phyloP scores from a whole-genome alignment of 2,888 invertebrate species.

The Pasiphila rectangulata region DNA sequence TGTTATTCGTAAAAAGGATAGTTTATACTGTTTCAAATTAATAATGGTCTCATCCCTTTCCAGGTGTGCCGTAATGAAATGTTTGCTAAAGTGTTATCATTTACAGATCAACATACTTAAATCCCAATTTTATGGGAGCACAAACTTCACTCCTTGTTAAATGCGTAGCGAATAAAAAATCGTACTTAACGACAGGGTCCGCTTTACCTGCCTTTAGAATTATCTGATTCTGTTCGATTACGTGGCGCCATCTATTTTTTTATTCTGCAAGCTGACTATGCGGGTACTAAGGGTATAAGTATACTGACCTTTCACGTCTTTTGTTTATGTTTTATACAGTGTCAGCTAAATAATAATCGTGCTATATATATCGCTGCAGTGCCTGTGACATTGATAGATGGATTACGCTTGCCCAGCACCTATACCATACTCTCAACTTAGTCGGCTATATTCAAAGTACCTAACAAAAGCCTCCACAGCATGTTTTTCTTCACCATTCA shows the following conservation, averaged over 20 bases:
- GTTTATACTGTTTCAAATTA: constrained; percentile 1
- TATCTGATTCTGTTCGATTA: constrained; percentile 55
- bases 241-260: constrained; percentile 53
- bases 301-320: no score
- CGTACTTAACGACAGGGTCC: constrained; percentile 44
- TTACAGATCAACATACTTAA: constrained; percentile 34
- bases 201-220: constrained; percentile 49
- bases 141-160: constrained; percentile 34
- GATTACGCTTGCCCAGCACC: no score
- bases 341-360: no score
- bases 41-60: constrained; percentile 5
- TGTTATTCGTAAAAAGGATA: neutral
- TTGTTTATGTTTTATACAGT: no score
- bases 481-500: no score
- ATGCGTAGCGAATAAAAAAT: constrained; percentile 40
- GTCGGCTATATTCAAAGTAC: no score
- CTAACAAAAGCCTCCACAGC: no score
- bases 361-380: no score
- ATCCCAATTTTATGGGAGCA: constrained; percentile 40
- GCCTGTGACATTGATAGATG: no score
- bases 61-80: constrained; percentile 29
- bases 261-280: constrained; percentile 3
- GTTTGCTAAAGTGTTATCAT: constrained; percentile 36
- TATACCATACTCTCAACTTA: no score
- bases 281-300: neutral